Base-by-base conservation (phyloP, 2,797 vertebrate genomes). In the Anableps anableps region DNA sequence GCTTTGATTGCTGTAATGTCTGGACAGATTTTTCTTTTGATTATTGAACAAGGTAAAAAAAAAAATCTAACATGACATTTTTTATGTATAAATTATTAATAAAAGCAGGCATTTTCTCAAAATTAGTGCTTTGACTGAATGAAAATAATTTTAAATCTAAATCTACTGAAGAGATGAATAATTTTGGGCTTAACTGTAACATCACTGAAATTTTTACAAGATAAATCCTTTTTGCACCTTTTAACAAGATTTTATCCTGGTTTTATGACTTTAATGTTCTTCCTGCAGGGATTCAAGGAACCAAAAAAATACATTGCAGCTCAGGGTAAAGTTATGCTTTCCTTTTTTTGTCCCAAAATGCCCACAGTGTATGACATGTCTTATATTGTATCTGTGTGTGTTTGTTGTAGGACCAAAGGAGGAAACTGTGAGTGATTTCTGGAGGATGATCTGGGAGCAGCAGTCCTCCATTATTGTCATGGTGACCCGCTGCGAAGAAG, bases 401-500 rank as follows among this genome's bases (percentile, higher is more conserved):
- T 85, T 62, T 85, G 31, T 76, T 66, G n/a, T 55, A 99, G 98
- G 99, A 0, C 99, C 99, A 14, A 97, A 98, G 85, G 97, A 99
- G 1, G 98, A 99, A 89, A 99, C 98, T 1, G 93, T 97, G 1
- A 87, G 92, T 82, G 97, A 99, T 89, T 99, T 99, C 93, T 99
- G 99, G 99, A 97, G 96, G 93, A 99, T 99, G 99, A 93, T 99
- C 85, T 99, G 98, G 99, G 99, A 99, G 84, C 98, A 99, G 87
- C 97, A 99, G 82, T 97, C 97, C 66, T 98, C 99, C 0, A 96
- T 99, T 77, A 97, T 99, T 72, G 98, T 99, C 86, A 99, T 99
- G 99, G 98, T 99, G 88, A 99, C 99, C 34, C 96, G 97, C 34
- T 99, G 98, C 86, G 97, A 99, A 84, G 99, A 99, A 93, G 97